Base-by-base conservation (phyloP, 1,140 invertebrate genomes). In the Lithobius niger region DNA sequence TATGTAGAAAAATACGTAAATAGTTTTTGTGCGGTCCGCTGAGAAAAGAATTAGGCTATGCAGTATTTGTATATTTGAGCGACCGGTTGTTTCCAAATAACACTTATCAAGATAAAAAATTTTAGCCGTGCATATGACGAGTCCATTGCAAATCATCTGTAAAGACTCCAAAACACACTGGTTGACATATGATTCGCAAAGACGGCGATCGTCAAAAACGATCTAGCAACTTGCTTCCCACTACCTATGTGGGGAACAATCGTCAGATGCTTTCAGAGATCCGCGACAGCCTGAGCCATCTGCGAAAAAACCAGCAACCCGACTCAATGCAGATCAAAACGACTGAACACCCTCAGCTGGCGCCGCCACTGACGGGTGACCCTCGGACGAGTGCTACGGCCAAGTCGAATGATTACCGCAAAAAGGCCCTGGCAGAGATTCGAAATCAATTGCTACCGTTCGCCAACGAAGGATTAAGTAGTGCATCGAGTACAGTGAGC, bases 341-440 rank as follows among this genome's bases (percentile, higher is more conserved):
- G 2, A n/a, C n/a, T n/a, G 54, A 59, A n/a, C 19, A 26, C 13
- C 25, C 48, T 6, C 43, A 45, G 43, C 18, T 4, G 3, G 6
- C 6, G 13, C 13, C 48, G 6, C 4, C 4, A 4, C 18, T 45
- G 22, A 21, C 48, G 24, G 25, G 24, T 4, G 22, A 47, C 19
- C 6, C 44, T 15, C 6, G 15, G 44, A 15, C 48, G 6, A 27
- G 24, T 24, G 22, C 21, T 45, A 26, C 54, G 49, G 18, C 24
- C 27, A 47, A 64, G 61, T 47, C 64, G 13, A 59, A 62, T 44
- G 59, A 51, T 3, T 90, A 89, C 71, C 82, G 85, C 71, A 83
- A 88, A 68, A 88, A 89, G 72, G 86, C 86, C 63, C 76, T 92
- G 70, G 83, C 83, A 69, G 82, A 87, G 71, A 92, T 92, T 65